A percentile compares a stretch with the other conserved stretches of the same genome.
phyloP scores from a whole-genome alignment of 1,140 invertebrate species.

The Acromyrmex echinatior region DNA sequence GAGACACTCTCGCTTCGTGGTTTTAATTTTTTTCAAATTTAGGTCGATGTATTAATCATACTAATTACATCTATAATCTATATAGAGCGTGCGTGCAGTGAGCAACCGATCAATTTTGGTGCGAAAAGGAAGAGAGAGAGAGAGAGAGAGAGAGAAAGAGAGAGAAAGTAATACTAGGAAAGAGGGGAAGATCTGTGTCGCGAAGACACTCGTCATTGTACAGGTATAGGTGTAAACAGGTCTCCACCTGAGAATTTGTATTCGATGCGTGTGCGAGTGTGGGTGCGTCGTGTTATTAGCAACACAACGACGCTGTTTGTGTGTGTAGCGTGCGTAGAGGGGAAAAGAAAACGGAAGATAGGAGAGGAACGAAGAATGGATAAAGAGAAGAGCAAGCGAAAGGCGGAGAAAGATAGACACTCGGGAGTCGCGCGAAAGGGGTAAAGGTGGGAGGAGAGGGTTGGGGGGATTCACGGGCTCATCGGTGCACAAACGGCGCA shows the following conservation, averaged over 20 bases:
- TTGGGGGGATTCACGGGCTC: conserved; percentile 59
- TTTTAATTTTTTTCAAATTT: neutral
- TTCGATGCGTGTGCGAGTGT: neutral
- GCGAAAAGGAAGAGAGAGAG: neutral
- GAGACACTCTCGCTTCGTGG: conserved; percentile 1
- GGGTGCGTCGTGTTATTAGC: neutral
- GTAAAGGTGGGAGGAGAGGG: neutral
- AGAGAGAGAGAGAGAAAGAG: neutral
- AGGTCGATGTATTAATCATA: neutral
- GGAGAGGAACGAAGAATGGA: neutral
- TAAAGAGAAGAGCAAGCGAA: conserved; percentile 29
- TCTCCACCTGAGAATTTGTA: conserved; percentile 1
- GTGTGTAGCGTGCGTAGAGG: neutral
- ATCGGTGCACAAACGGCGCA: conserved; percentile 71
- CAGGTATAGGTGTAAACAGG: conserved; percentile 41
- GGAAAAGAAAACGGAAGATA: neutral
- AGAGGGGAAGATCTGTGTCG: neutral
- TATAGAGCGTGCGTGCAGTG: neutral
- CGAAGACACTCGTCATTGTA: neutral
- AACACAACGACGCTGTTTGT: neutral
- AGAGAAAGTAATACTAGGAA: neutral
- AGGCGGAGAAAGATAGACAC: conserved; percentile 36
- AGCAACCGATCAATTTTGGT: conserved; percentile 38
- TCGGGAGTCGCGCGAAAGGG: neutral
- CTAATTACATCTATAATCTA: neutral